These are phyloP conservation scores for Jordanella pulchra DNA, from an alignment of 2,797 vertebrate genomes.

Conservation along the genomic window DNA sequence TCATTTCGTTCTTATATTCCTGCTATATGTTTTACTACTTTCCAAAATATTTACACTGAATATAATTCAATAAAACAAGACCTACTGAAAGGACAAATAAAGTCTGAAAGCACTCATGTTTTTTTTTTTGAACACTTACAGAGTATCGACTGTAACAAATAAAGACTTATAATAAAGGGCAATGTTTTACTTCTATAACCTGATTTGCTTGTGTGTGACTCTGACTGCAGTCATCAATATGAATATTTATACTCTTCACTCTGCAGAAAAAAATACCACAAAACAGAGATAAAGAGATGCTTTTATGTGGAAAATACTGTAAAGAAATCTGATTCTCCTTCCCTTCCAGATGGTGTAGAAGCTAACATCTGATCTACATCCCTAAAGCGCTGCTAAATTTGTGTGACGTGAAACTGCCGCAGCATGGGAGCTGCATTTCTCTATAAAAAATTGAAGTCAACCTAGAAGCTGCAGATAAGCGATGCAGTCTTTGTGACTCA, in stretches of 20 bases:
- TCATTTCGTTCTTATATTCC: too few relatives aligned
- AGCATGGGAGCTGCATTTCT: neutral
- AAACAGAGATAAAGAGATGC: neutral
- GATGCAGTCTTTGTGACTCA: constrained; percentile 72
- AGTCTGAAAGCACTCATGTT: neutral
- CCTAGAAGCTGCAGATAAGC: constrained; percentile 24
- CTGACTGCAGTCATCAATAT: neutral
- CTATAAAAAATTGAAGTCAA: constrained; percentile 18
- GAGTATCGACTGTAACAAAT: neutral
- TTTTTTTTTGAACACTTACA: too few relatives aligned
- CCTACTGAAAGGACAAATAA: too few relatives aligned
- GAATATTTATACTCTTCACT: neutral
- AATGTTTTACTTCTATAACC: neutral
- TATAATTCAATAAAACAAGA: neutral
- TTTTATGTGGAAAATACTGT: neutral
- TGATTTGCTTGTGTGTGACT: neutral
- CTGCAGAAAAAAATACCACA: neutral
- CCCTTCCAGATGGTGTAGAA: neutral
- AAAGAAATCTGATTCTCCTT: neutral
- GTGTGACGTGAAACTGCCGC: neutral
- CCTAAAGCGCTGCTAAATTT: neutral
- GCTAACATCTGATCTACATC: neutral
- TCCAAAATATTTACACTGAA: neutral
- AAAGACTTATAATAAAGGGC: neutral
- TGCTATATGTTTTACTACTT: too few relatives aligned